phyloP scores from a whole-genome alignment of 2,888 invertebrate genomes.

The Herminia tarsipennalis region DNA sequence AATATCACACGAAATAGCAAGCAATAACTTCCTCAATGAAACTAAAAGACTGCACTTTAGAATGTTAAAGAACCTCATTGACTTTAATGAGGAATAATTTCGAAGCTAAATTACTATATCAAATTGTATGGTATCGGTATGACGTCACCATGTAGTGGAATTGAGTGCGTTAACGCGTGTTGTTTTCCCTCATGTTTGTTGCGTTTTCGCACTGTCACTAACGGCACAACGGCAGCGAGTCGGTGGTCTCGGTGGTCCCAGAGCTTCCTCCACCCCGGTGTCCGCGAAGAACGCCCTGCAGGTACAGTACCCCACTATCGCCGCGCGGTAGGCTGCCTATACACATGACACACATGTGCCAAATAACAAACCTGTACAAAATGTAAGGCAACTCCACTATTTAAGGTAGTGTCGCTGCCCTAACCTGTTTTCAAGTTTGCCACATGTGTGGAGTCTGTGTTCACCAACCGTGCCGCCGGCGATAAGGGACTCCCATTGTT shows the following conservation, averaged over 20 bases:
- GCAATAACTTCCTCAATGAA: constrained; percentile 1
- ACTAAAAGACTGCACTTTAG: neutral
- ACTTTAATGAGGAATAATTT: constrained; percentile 12
- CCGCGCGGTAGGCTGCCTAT: constrained; percentile 72
- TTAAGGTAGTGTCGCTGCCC: constrained; percentile 6
- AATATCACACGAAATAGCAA: too few relatives aligned
- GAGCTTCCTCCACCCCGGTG: constrained; percentile 85
- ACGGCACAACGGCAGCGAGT: constrained; percentile 79
- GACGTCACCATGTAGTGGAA: constrained; percentile 45
- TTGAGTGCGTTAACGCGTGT: constrained; percentile 79
- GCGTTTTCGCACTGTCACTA: constrained; percentile 81
- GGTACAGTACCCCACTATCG: constrained; percentile 86
- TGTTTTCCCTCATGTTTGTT: constrained; percentile 79
- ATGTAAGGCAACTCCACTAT: constrained; percentile 5
- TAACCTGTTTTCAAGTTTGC: constrained; percentile 63
- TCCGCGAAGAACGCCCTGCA: constrained; percentile 87
- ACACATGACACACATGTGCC: constrained; percentile 47
- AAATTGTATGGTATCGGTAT: constrained; percentile 15
- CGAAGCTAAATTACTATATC: constrained; percentile 5
- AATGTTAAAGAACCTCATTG: neutral
- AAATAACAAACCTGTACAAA: constrained; percentile 46
- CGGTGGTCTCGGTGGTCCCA: constrained; percentile 82
- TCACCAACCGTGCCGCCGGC: constrained; percentile 48
- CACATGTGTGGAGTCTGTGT: constrained; percentile 53
- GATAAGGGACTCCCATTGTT: constrained; percentile 56